phyloP scores from a whole-genome alignment of 2,888 invertebrate genomes.

The Leptodirus hochenwartii region DNA sequence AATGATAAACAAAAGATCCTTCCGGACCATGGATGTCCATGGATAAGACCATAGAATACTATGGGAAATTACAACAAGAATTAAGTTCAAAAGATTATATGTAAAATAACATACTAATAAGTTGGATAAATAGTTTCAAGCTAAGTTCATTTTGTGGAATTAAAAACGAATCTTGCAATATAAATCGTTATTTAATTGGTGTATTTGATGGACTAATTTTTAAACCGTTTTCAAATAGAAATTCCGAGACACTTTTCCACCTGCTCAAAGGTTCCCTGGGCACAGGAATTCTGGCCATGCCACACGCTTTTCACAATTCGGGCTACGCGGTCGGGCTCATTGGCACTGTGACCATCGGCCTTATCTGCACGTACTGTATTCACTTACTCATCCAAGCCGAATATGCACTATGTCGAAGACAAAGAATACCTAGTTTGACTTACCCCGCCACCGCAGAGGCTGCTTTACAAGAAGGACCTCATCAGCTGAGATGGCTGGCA shows the following conservation, averaged over 20 bases:
- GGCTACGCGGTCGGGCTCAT: slow-evolving; percentile 65
- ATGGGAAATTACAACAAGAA: too few species aligned
- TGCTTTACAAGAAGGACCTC: slow-evolving; percentile 60
- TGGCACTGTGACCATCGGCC: slow-evolving; percentile 68
- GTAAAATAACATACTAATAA: too few species aligned
- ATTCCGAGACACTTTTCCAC: slow-evolving; percentile 64
- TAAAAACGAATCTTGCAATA: slow-evolving; percentile 3
- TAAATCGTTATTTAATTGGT: background rate
- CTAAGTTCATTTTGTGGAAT: too few species aligned
- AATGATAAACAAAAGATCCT: too few species aligned
- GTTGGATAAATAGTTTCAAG: too few species aligned
- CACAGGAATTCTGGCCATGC: slow-evolving; percentile 84
- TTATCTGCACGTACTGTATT: slow-evolving; percentile 87
- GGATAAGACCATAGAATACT: too few species aligned
- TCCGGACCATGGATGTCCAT: too few species aligned
- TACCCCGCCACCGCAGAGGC: slow-evolving; percentile 70
- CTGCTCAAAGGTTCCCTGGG: slow-evolving; percentile 80
- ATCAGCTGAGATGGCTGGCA: slow-evolving; percentile 40
- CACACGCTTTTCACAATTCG: slow-evolving; percentile 66
- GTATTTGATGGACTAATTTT: background rate
- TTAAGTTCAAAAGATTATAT: too few species aligned
- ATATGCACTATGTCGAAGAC: slow-evolving; percentile 40
- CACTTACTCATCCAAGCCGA: slow-evolving; percentile 62
- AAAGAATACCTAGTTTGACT: slow-evolving; percentile 36
- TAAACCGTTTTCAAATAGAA: slow-evolving; percentile 38